Percentiles rank a stretch among this genome's conserved stretches.
phyloP scores from a whole-genome alignment of 2,113 vertebrate genomes.

The Albula glossodonta region DNA sequence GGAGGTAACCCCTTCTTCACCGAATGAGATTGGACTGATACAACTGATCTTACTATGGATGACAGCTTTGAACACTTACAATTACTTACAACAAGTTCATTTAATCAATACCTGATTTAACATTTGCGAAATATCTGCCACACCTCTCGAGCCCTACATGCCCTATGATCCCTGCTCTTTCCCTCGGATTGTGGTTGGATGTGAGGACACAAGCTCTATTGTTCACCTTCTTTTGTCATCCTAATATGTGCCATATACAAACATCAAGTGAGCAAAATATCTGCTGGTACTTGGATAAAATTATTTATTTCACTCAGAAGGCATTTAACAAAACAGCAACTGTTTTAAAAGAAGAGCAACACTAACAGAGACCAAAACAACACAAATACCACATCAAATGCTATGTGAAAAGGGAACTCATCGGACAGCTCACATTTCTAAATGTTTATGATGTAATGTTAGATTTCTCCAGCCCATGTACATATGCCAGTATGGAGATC shows the following conservation, averaged over 20 bases:
- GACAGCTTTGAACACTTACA: background rate
- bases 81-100: background rate
- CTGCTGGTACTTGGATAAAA: too few relatives aligned
- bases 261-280: too few relatives aligned
- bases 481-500: too few relatives aligned
- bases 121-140: background rate
- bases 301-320: too few relatives aligned
- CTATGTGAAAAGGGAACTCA: too few relatives aligned
- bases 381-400: too few relatives aligned
- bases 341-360: too few relatives aligned
- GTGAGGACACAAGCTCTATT: background rate
- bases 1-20: background rate
- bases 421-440: too few relatives aligned
- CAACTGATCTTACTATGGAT: background rate
- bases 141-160: background rate
- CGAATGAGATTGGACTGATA: background rate
- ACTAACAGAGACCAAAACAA: too few relatives aligned
- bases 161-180: background rate
- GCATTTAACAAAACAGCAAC: too few relatives aligned
- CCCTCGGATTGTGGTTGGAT: background rate
- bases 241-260: background rate
- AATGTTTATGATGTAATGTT: too few relatives aligned
- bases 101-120: background rate
- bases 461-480: too few relatives aligned
- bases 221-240: background rate